These are phyloP conservation scores for Drosophila infuscata DNA, from an alignment of 2,888 invertebrate species.

Conservation along the genomic window DNA sequence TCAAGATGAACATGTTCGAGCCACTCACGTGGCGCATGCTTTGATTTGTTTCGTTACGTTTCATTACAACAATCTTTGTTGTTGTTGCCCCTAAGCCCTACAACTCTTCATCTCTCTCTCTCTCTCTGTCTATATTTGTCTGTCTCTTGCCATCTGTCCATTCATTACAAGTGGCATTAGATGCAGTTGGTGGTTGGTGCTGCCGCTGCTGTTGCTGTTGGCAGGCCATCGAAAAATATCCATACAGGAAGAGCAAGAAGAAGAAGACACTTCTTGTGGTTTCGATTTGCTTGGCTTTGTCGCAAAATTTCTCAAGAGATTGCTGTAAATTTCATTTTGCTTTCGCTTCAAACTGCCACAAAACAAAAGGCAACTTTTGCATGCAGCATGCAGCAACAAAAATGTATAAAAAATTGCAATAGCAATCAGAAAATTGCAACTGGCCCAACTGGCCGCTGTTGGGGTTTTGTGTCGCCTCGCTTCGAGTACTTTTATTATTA, in stretches of 20 bases:
- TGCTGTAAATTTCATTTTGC: conserved; percentile 71
- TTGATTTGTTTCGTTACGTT: conserved; percentile 79
- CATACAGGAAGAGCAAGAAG: conserved; percentile 13
- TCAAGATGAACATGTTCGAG: conserved; percentile 70
- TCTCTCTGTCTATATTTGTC: conserved; percentile 1
- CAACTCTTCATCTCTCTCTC: conserved; percentile 1
- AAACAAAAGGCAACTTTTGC: conserved; percentile 65
- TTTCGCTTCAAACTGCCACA: conserved; percentile 38
- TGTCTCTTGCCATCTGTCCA: conserved; percentile 5
- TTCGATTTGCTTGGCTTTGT: conserved; percentile 63
- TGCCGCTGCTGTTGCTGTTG: conserved; percentile 21
- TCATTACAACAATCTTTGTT: conserved; percentile 72
- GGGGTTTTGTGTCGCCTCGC: conserved; percentile 26
- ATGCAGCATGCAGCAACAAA: conserved; percentile 37
- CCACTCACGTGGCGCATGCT: conserved; percentile 77
- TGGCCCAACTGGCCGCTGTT: conserved; percentile 32
- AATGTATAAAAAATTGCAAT: conserved; percentile 46
- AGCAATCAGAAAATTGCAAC: conserved; percentile 73
- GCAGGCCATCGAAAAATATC: conserved; percentile 27
- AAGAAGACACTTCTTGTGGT: conserved; percentile 47
- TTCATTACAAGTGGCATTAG: conserved; percentile 60
- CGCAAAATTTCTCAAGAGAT: conserved; percentile 67
- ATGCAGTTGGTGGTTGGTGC: conserved; percentile 16
- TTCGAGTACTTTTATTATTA: conserved; percentile 68
- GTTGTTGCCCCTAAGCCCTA: conserved; percentile 12